Evolutionary conservation across 2,888 invertebrate genomes (phyloP), one percentile per base, ranked within the genome.

Genomic region (Aricia artaxerxes): DNA sequence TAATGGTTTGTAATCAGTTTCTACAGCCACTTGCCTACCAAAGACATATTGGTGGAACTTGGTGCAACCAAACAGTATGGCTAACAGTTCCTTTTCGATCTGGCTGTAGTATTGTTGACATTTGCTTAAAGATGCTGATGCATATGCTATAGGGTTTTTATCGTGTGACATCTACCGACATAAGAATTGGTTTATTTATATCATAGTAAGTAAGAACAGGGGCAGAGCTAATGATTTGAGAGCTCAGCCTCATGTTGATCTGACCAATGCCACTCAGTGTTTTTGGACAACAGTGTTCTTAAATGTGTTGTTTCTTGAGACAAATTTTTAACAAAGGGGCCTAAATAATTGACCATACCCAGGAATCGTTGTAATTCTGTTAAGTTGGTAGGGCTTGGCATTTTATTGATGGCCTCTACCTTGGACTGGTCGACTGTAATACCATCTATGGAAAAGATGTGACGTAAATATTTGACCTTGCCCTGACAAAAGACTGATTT

Each of bases 251-350:
- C 80, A 81, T 86, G 85, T n/a, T 80, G n/a, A 5, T 80, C 80
- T 78, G 81, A 76, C 87, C 85, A 88, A 4, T 69, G 24, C 82
- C 83, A 88, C 40, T 72, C 75, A 69, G 61, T 79, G 69, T 86
- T 79, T 79, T 86, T 85, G 60, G 83, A 81, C 24, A 86, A 78
- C 13, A 87, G 72, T 75, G 44, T 31, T 78, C 81, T 82, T 69
- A 82, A 53, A 31, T 69, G 72, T 24, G 49, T 64, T n/a, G 78
- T 80, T 73, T 79, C 77, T 64, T 80, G 31, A 57, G 84, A 83
- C 9, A 81, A 44, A 61, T 83, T 79, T 79, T 77, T 16, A 61
- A 83, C 82, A 57, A 80, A 84, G 4, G 81, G 64, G 44, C 81
- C 77, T 57, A 84, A 78, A 79, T 82, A 83, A 49, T 82, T 83